phyloP scores from a whole-genome alignment of 2,888 invertebrate species.

The Blastobasis lacticolella region DNA sequence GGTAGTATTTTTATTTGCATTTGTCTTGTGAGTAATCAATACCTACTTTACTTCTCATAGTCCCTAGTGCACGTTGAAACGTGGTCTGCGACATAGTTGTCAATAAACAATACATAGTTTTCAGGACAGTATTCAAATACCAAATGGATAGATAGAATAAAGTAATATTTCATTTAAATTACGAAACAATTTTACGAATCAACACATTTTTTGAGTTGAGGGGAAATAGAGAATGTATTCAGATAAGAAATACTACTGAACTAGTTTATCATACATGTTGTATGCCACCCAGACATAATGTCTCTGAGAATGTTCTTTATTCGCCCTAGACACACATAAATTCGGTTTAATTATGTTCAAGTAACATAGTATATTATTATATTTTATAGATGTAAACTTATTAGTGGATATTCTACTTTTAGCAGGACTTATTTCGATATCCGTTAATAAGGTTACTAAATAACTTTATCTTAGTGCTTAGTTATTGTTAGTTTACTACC shows the following conservation, averaged over 20 bases:
- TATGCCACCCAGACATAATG: no score
- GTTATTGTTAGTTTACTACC: conserved; percentile 52
- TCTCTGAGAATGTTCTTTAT: no score
- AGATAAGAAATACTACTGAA: neutral
- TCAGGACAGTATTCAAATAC: conserved; percentile 65
- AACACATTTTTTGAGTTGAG: conserved; percentile 7
- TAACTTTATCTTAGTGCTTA: conserved; percentile 21
- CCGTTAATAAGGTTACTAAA: no score
- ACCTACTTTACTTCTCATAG: no score
- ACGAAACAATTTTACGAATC: no score
- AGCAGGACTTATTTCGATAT: no score
- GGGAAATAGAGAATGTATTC: conserved; percentile 16
- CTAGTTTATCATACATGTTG: no score
- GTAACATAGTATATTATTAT: no score
- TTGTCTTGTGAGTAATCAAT: neutral
- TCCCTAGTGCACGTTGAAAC: no score
- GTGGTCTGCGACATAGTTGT: neutral
- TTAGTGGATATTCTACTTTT: neutral
- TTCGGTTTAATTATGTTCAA: no score
- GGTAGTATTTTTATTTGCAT: neutral
- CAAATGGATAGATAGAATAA: conserved; percentile 51
- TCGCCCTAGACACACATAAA: no score
- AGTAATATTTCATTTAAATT: neutral
- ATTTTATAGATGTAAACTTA: no score
- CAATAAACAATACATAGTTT: conserved; percentile 20